Base-by-base conservation (phyloP, 2,888 invertebrate genomes). In the Caradrina kadenii region DNA sequence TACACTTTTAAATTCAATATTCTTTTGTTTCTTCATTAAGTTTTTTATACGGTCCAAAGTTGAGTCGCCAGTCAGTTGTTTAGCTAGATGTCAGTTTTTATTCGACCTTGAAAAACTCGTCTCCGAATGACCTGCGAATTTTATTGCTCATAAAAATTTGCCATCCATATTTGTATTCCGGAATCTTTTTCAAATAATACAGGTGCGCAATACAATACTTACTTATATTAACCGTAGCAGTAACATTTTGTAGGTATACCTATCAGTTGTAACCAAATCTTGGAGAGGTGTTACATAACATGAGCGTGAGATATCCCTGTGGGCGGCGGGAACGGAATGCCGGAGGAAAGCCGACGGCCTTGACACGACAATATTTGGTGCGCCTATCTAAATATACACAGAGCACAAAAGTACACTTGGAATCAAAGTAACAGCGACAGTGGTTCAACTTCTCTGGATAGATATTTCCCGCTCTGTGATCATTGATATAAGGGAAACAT, bases 321-420 rank as follows among this genome's bases (percentile, higher is more conserved):
- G 94, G 95, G 95, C 94, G 94, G 91, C 89, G 90, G 91, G 90
- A 91, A 90, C 89, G 94, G 95, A 96, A 95, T 95, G 95, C 88
- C 86, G 93, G 93, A 95, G 93, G 94, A 96, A 96, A 96, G 95
- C 93, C 86, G 94, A 81, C 91, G 95, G 91, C 95, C 95, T 96
- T 96, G 95, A 95, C 95, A 95, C 90, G 88, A 94, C 94, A 92
- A 93, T 91, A 93, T 94, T 94, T 92, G 93, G 93, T 93, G 89
- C 90, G 91, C 88, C 89, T 91, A 90, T 88, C 90, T 90, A 89
- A 90, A 88, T 86, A 86, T 80, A 84, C 91, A 88, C 89, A 91
- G 89, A 86, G 79, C 79, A 86, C 81, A 79, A 80, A 85, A 80
- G 76, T 75, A 69, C 63, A 54, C 49, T 56, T 22, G 42, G 55